Conservation (phyloP, 2,888 invertebrate species). For the Sarcophaga rosellei region DNA sequence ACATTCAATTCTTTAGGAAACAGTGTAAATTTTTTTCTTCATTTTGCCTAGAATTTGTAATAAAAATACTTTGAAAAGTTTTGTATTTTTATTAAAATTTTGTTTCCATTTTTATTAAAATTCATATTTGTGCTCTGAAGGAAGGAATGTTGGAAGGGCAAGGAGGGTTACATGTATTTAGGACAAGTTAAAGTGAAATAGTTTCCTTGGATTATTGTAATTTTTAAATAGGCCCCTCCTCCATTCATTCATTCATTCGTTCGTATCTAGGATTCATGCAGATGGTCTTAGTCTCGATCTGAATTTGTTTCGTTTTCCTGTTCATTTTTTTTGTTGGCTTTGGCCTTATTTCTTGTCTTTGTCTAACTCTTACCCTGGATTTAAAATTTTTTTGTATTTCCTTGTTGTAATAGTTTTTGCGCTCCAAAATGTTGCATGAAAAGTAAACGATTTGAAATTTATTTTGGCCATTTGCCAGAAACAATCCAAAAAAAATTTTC, state of each 20-base stretch:
- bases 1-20: too few species aligned
- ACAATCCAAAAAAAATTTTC: neutral
- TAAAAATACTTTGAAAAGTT: too few species aligned
- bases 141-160: neutral
- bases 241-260: neutral
- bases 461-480: neutral
- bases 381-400: neutral
- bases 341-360: neutral
- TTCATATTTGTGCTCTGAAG: neutral
- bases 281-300: neutral
- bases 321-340: neutral
- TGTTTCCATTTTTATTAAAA: neutral
- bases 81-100: neutral
- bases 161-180: neutral
- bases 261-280: too few species aligned
- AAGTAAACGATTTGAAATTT: neutral
- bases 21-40: too few species aligned
- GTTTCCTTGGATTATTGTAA: neutral
- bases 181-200: neutral
- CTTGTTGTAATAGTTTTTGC: neutral
- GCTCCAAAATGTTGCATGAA: neutral
- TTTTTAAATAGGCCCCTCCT: neutral
- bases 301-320: neutral
- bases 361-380: too few species aligned
- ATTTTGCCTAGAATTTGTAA: too few species aligned